Base-by-base conservation (phyloP, 2,888 invertebrate species). In the Clanis bilineata region DNA sequence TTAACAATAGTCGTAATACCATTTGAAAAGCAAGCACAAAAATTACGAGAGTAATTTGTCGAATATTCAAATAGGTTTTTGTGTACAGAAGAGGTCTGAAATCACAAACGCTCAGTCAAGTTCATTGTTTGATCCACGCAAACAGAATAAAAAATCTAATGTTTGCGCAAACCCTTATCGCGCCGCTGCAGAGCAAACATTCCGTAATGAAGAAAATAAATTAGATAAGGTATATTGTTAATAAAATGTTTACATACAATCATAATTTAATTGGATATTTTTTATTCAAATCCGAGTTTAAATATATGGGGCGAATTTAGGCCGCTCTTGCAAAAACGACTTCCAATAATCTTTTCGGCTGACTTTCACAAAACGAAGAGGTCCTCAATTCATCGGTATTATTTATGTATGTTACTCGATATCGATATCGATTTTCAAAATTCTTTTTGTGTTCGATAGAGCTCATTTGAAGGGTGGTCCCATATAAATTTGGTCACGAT, bases 151-250 rank as follows among this genome's bases (percentile, higher is more conserved):
- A 69, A 71, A 71, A 65, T 62, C 62, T 62, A 61, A 64, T 68
- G 69, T 71, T 68, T 69, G 62, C 57, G 59, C 55, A 58, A 23
- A 44, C 59, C 67, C 67, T 69, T 71, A 71, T 71, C 71, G 63
- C 64, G 32, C 62, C 51, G 62, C 58, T 62, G 59, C 71, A 71
- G 71, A 64, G 64, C 59, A 69, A 71, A 68, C 67, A 68, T 38
- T 60, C 38, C 15, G 28, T 12, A 32, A 23, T 12, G 9, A 51
- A 51, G 51, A 51, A 18, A 32, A 51, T 51, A 51, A 51, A 51
- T 51, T 51, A 51, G 32, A 18, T 51, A 51, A 15, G 10, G 51
- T 3, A 32, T 12, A 32, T 28, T 18, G 51, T 18, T 51, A 51
- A 51, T 51, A 28, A 32, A 51, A 51, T 32, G 7, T 61, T 45